Evolutionary conservation across 1,140 invertebrate genomes (phyloP).

Genomic region (Melipona quadrifasciata): DNA sequence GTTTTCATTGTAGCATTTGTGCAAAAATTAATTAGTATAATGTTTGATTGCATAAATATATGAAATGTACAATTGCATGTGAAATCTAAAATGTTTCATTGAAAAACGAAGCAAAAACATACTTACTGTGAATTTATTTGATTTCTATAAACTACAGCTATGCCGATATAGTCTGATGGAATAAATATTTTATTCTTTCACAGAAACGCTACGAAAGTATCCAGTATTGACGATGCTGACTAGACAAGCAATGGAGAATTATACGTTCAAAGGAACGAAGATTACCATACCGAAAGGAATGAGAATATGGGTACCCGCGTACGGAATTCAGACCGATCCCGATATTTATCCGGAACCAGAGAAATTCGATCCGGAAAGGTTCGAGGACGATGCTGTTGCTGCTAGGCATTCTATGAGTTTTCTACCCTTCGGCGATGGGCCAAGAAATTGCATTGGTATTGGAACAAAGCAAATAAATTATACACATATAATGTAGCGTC

Average conservation of each 20-base stretch:
- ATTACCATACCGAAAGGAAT: slow-evolving; percentile 16
- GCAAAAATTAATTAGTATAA: no score
- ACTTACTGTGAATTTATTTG: no score
- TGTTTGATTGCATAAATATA: no score
- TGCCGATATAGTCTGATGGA: no score
- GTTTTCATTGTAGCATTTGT: no score
- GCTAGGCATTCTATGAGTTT: slow-evolving; percentile 24
- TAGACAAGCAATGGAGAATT: background rate
- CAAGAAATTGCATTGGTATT: slow-evolving; percentile 44
- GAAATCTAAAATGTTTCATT: no score
- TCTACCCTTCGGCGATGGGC: slow-evolving; percentile 36
- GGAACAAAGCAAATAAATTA: background rate
- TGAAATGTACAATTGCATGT: no score
- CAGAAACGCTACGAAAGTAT: slow-evolving; percentile 42
- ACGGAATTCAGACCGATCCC: slow-evolving; percentile 14
- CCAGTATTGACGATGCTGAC: background rate
- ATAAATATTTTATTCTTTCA: no score
- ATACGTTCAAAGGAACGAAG: slow-evolving; percentile 27
- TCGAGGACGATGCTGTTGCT: background rate
- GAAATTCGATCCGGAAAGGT: slow-evolving; percentile 47
- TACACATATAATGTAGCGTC: background rate
- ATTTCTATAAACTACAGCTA: no score
- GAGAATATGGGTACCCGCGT: background rate
- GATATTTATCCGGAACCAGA: slow-evolving; percentile 37
- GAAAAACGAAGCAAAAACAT: no score